phyloP scores from a whole-genome alignment of 2,113 vertebrate genomes.

The Lophius piscatorius region DNA sequence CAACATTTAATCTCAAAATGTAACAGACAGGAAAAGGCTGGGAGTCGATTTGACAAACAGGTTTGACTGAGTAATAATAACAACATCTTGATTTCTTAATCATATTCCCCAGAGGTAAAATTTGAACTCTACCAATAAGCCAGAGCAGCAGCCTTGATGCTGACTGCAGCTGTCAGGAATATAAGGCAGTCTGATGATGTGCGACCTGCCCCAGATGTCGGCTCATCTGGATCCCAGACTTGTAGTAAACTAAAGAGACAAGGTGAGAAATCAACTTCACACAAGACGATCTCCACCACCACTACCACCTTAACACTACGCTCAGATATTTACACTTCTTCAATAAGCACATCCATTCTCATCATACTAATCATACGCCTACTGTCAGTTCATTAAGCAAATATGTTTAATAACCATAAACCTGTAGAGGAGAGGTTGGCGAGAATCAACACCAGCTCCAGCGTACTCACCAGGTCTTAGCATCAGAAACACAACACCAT shows the following conservation, averaged over 20 bases:
- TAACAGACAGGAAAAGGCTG: no score
- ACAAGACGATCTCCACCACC: constrained; percentile 5
- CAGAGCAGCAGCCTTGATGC: background rate
- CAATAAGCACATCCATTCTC: background rate
- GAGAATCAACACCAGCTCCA: no score
- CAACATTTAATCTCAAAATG: no score
- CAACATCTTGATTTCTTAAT: background rate
- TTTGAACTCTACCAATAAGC: background rate
- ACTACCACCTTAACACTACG: constrained; percentile 5
- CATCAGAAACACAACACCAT: no score
- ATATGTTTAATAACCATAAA: no score
- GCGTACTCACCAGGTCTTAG: no score
- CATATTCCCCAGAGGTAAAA: background rate
- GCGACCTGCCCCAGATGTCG: constrained; percentile 41
- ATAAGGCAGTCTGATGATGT: constrained; percentile 8
- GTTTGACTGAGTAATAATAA: background rate
- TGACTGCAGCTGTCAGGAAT: constrained; percentile 23
- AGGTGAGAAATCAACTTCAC: constrained; percentile 33
- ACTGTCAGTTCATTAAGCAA: no score
- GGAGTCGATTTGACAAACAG: background rate
- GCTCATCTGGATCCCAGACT: constrained; percentile 31
- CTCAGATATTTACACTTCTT: background rate
- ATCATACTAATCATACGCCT: background rate
- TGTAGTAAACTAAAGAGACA: constrained; percentile 1
- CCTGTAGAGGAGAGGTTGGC: no score